These are phyloP conservation scores for Drosophila kikkawai DNA, from an alignment of 1,140 invertebrate genomes.

Conservation along the genomic window DNA sequence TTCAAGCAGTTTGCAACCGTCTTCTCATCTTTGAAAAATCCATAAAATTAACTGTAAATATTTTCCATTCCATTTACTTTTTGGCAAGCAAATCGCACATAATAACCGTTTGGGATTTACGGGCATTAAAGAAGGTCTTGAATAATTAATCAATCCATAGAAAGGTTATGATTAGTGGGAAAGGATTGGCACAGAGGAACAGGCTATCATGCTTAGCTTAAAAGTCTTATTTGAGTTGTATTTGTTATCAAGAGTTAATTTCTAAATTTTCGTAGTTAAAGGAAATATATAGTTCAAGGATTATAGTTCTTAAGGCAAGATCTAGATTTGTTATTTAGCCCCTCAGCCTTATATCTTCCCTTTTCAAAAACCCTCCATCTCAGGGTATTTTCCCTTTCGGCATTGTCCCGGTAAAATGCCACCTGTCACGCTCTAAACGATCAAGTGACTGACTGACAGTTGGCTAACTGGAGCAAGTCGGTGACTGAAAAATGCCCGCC, in stretches of 20 bases:
- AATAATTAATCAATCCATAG: not conserved
- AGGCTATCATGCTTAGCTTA: not conserved
- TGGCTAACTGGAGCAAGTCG: conserved; percentile 58
- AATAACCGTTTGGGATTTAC: not conserved
- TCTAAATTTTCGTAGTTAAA: too few species aligned
- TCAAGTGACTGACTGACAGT: conserved; percentile 53
- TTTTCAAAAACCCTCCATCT: not conserved
- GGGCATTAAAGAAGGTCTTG: not conserved
- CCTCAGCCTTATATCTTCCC: not conserved
- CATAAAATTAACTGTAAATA: not conserved
- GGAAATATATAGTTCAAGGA: too few species aligned
- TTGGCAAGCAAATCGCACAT: not conserved
- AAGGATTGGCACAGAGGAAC: not conserved
- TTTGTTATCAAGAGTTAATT: too few species aligned
- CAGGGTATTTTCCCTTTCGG: conserved; percentile 13
- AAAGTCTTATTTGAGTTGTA: too few species aligned
- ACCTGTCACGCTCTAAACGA: conserved; percentile 42
- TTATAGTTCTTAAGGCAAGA: too few species aligned
- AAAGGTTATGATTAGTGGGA: not conserved
- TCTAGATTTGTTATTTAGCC: not conserved
- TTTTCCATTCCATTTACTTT: not conserved
- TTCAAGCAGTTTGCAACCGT: not conserved
- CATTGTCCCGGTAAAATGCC: conserved; percentile 1
- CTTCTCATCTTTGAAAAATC: too few species aligned
- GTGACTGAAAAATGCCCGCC: conserved; percentile 51